These are phyloP conservation scores for Ptilodon capucinus DNA, from an alignment of 2,888 invertebrate genomes.

Conservation along the genomic window DNA sequence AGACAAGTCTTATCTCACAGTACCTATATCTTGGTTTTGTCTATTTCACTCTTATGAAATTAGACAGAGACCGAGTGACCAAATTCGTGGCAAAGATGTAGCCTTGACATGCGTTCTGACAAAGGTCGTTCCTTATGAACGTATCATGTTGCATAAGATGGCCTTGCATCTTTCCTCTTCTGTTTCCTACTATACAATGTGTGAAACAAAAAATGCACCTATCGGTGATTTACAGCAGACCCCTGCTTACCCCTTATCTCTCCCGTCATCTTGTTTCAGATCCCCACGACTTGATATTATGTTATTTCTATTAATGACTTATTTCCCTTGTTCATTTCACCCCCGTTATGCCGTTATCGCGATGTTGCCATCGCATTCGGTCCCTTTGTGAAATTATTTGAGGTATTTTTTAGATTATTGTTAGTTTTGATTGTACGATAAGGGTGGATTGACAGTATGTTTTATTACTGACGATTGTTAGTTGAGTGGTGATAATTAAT, in stretches of 20 bases:
- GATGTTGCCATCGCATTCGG: slow-evolving; percentile 41
- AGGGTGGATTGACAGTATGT: slow-evolving; percentile 19
- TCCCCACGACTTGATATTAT: slow-evolving; percentile 61
- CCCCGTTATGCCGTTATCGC: slow-evolving; percentile 29
- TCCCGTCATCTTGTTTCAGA: slow-evolving; percentile 27
- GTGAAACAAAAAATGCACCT: too few relatives aligned
- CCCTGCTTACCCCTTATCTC: slow-evolving; percentile 17
- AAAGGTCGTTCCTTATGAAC: too few relatives aligned
- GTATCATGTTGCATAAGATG: too few relatives aligned
- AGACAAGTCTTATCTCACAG: too few relatives aligned
- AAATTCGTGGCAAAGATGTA: too few relatives aligned
- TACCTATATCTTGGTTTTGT: too few relatives aligned
- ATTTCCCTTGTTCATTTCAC: slow-evolving; percentile 55
- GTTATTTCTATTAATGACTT: slow-evolving; percentile 76
- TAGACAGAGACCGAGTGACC: too few relatives aligned
- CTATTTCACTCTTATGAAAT: too few relatives aligned
- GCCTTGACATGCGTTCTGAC: too few relatives aligned
- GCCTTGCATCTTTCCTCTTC: too few relatives aligned
- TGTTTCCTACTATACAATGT: too few relatives aligned
- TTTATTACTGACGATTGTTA: slow-evolving; percentile 38
- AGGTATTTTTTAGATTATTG: slow-evolving; percentile 34
- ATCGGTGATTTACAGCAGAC: background rate
- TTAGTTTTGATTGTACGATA: slow-evolving; percentile 5
- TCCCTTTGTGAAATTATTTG: slow-evolving; percentile 41
- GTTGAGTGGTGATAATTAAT: slow-evolving; percentile 22